Evolutionary conservation across 2,888 invertebrate genomes (phyloP).

Genomic region (Caenorhabditis uteleia): DNA sequence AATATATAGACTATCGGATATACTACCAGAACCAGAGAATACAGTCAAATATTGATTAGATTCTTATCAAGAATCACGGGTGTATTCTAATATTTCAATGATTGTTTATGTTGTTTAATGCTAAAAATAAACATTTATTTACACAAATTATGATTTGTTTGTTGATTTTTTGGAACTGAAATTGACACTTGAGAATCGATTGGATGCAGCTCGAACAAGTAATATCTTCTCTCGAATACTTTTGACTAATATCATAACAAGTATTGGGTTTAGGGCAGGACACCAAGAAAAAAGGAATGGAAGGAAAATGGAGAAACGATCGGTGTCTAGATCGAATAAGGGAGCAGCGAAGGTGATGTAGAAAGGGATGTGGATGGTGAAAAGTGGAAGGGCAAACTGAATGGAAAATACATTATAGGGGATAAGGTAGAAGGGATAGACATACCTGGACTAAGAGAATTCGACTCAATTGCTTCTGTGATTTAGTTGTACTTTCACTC

Average conservation of each 20-base stretch:
- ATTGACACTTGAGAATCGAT: background rate
- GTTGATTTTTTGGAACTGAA: constrained; percentile 8
- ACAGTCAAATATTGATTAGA: background rate
- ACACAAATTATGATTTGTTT: constrained; percentile 4
- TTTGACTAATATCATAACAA: constrained; percentile 32
- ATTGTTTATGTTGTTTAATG: background rate
- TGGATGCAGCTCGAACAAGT: no score
- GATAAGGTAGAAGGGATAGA: constrained; percentile 12
- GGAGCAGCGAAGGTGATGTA: constrained; percentile 24
- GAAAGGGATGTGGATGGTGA: constrained; percentile 32
- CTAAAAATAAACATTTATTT: constrained; percentile 1
- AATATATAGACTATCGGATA: constrained; percentile 30
- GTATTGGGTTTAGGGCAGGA: constrained; percentile 24
- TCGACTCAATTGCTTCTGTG: constrained; percentile 21
- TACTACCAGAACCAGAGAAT: constrained; percentile 13
- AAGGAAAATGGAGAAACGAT: constrained; percentile 17
- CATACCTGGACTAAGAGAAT: constrained; percentile 15
- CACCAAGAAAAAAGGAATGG: constrained; percentile 39
- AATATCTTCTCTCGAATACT: no score
- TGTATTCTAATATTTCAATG: background rate
- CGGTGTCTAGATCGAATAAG: constrained; percentile 15
- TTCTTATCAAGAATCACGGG: constrained; percentile 15
- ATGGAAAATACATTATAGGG: background rate
- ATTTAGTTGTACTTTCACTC: constrained; percentile 19
- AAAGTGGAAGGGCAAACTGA: constrained; percentile 25